These are phyloP conservation scores for Oreohelix idahoensis DNA, from an alignment of 1,140 invertebrate genomes.

Conservation along the genomic window DNA sequence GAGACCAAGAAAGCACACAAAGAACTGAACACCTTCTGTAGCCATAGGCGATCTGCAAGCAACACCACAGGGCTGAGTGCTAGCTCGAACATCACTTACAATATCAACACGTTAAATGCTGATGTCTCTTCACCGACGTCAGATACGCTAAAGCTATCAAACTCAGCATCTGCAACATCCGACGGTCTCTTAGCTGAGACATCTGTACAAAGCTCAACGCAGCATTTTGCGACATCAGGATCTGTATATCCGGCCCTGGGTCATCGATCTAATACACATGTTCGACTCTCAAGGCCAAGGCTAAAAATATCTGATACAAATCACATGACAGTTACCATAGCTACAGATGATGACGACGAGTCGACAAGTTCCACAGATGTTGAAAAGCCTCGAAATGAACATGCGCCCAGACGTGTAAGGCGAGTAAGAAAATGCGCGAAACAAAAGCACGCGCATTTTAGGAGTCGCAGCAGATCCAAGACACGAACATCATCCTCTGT, in stretches of 20 bases:
- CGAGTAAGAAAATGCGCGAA: not conserved
- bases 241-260: not conserved
- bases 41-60: conserved; percentile 1
- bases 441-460: not conserved
- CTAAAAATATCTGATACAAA: conserved; percentile 41
- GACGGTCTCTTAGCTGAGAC: not conserved
- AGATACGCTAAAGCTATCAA: not conserved
- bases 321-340: conserved; percentile 44
- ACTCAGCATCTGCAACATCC: not conserved
- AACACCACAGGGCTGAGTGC: conserved; percentile 3
- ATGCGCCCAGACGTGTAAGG: not conserved
- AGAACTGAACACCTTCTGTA: conserved; percentile 39
- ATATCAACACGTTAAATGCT: not conserved
- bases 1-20: conserved; percentile 41
- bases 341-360: conserved; percentile 40
- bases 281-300: conserved; percentile 38
- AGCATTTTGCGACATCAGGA: not conserved
- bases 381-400: not conserved
- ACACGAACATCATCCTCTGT: not conserved
- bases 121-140: not conserved
- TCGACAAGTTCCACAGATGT: conserved; percentile 38
- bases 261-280: not conserved
- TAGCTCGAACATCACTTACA: not conserved
- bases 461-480: not conserved
- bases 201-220: not conserved